Evolutionary conservation across 2,888 invertebrate genomes (phyloP).

Genomic region (Oxyscelio sp.): DNA sequence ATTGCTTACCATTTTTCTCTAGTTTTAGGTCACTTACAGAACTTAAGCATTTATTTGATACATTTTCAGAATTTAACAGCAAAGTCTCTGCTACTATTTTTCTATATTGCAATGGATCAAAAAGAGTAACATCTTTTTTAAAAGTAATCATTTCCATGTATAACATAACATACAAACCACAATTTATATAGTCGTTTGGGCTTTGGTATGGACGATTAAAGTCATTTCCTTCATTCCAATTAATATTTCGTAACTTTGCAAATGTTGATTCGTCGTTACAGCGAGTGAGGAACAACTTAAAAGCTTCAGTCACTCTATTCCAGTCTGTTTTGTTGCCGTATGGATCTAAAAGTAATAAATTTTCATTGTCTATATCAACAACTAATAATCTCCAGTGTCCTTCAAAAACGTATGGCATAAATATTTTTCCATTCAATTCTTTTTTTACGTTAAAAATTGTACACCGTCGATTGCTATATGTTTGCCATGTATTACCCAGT

Average conservation of each 20-base stretch:
- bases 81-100: too few species aligned
- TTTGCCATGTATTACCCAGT: too few species aligned
- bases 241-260: not conserved
- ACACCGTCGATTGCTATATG: too few species aligned
- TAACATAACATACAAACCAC: slow-evolving; percentile 5
- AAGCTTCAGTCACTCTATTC: not conserved
- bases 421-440: not conserved
- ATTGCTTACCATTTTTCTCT: too few species aligned
- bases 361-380: not conserved
- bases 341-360: not conserved
- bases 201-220: not conserved
- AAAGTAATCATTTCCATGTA: not conserved
- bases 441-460: not conserved
- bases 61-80: too few species aligned
- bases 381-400: not conserved
- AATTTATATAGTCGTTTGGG: not conserved
- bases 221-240: not conserved
- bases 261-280: not conserved
- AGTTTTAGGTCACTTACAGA: too few species aligned
- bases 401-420: not conserved
- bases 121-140: too few species aligned
- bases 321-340: not conserved
- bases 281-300: not conserved
- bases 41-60: too few species aligned
- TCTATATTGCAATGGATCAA: too few species aligned